Evolutionary conservation across 2,797 vertebrate species (phyloP).

Genomic region (Enteromius unitaeniatus): DNA sequence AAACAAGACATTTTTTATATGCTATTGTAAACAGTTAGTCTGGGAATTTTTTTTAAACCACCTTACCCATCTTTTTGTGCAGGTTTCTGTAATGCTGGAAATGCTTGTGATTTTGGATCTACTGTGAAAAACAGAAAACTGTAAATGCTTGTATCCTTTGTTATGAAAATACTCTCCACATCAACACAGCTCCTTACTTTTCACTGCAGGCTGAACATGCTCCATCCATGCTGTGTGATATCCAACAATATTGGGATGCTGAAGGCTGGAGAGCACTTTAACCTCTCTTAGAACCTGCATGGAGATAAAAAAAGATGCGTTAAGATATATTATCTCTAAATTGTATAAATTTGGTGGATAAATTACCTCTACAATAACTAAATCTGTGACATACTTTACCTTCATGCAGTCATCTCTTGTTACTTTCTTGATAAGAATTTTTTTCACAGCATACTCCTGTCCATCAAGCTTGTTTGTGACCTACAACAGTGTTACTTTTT

Average conservation of each 20-base stretch:
- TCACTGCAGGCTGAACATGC: slow-evolving; percentile 82
- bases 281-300: slow-evolving; percentile 92
- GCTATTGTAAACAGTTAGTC: neutral
- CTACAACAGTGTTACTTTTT: slow-evolving; percentile 68
- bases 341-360: neutral
- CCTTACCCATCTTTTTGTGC: slow-evolving; percentile 69
- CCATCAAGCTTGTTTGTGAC: slow-evolving; percentile 95
- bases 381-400: slow-evolving; percentile 71
- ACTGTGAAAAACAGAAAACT: slow-evolving; percentile 52
- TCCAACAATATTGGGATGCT: slow-evolving; percentile 91
- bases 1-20: neutral
- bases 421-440: slow-evolving; percentile 94
- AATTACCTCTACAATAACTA: neutral
- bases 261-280: slow-evolving; percentile 93
- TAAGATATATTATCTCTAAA: neutral
- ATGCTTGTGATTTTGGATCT: slow-evolving; percentile 65
- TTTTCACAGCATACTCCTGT: slow-evolving; percentile 94
- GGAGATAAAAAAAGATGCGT: neutral
- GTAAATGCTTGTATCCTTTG: neutral
- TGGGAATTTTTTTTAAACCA: slow-evolving; percentile 27
- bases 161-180: neutral
- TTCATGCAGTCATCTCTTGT: slow-evolving; percentile 93
- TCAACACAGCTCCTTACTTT: slow-evolving; percentile 62
- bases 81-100: slow-evolving; percentile 81
- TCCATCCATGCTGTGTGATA: slow-evolving; percentile 99